Conservation (phyloP, 2,888 invertebrate genomes). For the Galeruca laticollis region DNA sequence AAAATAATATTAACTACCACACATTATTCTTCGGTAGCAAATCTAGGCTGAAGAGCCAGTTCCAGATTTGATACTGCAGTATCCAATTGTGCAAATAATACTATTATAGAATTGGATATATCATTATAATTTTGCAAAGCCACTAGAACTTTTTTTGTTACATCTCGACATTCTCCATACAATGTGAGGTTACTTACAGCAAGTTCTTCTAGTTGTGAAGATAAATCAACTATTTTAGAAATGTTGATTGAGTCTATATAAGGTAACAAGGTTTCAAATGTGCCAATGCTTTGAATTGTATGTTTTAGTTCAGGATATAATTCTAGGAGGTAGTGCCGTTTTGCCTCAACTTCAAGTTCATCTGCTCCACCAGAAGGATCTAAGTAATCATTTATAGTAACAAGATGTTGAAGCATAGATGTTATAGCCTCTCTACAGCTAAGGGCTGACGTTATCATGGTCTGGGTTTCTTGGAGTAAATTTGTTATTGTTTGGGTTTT, state of each 20-base stretch:
- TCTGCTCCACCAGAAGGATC: conserved; percentile 66
- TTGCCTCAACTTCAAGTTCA: conserved; percentile 66
- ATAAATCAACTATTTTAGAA: conserved; percentile 64
- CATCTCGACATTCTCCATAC: conserved; percentile 63
- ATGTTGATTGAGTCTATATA: conserved; percentile 66
- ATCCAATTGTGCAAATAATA: conserved; percentile 67
- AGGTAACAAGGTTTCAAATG: conserved; percentile 64
- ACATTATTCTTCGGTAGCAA: conserved; percentile 55
- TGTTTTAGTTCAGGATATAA: conserved; percentile 67
- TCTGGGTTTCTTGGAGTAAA: conserved; percentile 66
- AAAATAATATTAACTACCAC: conserved; percentile 5
- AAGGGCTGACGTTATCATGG: conserved; percentile 68
- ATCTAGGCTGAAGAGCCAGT: conserved; percentile 62
- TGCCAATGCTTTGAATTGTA: conserved; percentile 61
- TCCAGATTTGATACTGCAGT: conserved; percentile 66
- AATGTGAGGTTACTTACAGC: conserved; percentile 64
- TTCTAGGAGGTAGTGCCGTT: conserved; percentile 66
- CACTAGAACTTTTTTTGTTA: conserved; percentile 64
- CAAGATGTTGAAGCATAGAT: conserved; percentile 65
- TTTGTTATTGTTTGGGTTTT: conserved; percentile 64
- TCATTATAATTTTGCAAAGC: conserved; percentile 68
- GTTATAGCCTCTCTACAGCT: conserved; percentile 69
- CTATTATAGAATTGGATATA: conserved; percentile 67
- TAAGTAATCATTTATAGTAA: conserved; percentile 67
- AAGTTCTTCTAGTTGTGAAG: conserved; percentile 64